phyloP scores from a whole-genome alignment of 2,888 invertebrate species.

The Lobophora halterata region DNA sequence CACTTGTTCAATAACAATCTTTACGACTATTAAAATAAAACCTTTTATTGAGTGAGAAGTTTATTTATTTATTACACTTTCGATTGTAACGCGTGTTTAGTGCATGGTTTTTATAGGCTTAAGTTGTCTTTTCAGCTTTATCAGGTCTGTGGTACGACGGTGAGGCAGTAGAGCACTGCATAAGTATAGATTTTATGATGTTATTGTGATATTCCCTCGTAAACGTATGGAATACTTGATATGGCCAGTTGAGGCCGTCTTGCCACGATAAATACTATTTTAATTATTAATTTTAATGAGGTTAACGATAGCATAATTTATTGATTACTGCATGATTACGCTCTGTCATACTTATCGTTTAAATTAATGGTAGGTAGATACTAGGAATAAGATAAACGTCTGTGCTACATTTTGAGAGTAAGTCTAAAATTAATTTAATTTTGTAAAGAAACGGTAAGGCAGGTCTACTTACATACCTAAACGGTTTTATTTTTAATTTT shows the following conservation, averaged over 20 bases:
- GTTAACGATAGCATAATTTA: slow-evolving; percentile 35
- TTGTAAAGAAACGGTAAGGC: too few species aligned
- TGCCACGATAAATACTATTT: slow-evolving; percentile 58
- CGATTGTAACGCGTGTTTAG: slow-evolving; percentile 72
- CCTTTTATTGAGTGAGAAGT: slow-evolving; percentile 71
- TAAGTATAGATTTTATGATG: slow-evolving; percentile 79
- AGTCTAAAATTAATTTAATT: too few species aligned
- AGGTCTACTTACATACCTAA: too few species aligned
- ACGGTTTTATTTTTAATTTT: too few species aligned
- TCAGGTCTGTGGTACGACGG: slow-evolving; percentile 77
- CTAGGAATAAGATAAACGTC: too few species aligned
- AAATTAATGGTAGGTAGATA: slow-evolving; percentile 12
- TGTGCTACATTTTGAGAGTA: too few species aligned
- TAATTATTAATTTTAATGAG: slow-evolving; percentile 61
- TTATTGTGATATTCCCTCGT: slow-evolving; percentile 78
- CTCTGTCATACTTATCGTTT: slow-evolving; percentile 12
- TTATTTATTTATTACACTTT: slow-evolving; percentile 76
- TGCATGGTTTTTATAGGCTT: slow-evolving; percentile 81
- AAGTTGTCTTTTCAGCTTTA: slow-evolving; percentile 81
- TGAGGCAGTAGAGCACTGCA: slow-evolving; percentile 79
- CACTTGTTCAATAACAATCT: slow-evolving; percentile 75
- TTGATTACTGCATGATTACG: slow-evolving; percentile 17
- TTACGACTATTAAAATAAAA: slow-evolving; percentile 73
- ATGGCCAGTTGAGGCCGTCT: slow-evolving; percentile 66
- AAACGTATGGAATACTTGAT: slow-evolving; percentile 75